A percentile compares a stretch with the other conserved stretches of the same genome.
These are phyloP conservation scores for Sialia sialis DNA, from an alignment of 2,113 vertebrate genomes.

Conservation along the genomic window DNA sequence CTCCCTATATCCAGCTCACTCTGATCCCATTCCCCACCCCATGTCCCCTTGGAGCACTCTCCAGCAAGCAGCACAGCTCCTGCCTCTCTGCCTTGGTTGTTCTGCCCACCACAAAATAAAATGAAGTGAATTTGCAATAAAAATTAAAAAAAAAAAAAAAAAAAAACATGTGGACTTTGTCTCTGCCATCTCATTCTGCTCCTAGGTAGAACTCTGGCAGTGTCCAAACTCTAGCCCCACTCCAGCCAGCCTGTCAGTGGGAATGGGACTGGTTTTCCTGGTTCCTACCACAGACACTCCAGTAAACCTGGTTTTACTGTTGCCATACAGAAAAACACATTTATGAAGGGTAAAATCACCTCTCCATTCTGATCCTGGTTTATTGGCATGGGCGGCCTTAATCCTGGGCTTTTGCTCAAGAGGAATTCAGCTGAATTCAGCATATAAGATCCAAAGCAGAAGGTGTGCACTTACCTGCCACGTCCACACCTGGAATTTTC, in stretches of 20 bases:
- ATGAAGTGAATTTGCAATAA: background rate
- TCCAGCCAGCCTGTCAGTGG: background rate
- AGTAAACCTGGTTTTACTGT: background rate
- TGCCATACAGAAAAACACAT: background rate
- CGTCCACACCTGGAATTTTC: background rate
- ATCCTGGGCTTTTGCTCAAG: background rate
- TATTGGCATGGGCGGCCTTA: background rate
- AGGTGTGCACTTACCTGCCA: background rate
- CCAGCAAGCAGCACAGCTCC: background rate
- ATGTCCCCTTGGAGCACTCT: background rate
- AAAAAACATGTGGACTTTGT: background rate
- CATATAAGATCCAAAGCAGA: background rate
- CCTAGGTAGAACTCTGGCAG: background rate
- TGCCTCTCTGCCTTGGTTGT: background rate
- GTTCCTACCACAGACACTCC: background rate
- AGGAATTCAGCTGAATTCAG: background rate
- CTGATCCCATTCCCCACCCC: background rate
- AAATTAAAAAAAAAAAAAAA: background rate
- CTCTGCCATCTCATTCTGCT: background rate
- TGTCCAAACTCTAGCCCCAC: background rate
- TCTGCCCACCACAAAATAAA: background rate
- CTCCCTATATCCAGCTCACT: background rate
- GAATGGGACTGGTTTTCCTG: background rate
- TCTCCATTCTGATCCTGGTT: background rate
- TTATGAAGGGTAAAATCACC: background rate